A percentile compares a stretch with the other conserved stretches of the same genome.
phyloP scores from a whole-genome alignment of 2,113 vertebrate genomes.

The Egretta garzetta region DNA sequence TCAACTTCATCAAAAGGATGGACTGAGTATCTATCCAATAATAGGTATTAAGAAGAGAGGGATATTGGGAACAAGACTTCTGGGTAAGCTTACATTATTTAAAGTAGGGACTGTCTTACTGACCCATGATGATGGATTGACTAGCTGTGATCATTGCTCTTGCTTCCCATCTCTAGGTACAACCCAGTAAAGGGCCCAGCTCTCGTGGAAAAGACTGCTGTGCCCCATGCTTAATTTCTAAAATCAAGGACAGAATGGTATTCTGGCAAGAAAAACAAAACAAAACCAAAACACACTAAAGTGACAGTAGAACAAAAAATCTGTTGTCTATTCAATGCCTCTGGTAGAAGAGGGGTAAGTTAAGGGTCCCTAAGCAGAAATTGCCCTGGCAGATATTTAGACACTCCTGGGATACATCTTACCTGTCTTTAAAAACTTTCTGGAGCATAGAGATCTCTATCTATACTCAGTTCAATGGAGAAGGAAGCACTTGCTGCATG shows the following conservation, averaged over 20 bases:
- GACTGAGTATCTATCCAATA: neutral
- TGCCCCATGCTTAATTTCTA: neutral
- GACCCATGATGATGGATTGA: neutral
- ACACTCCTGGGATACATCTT: neutral
- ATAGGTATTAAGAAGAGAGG: neutral
- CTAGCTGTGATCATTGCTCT: neutral
- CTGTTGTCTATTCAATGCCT: neutral
- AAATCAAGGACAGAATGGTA: neutral
- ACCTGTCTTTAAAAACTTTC: neutral
- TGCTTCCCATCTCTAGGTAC: neutral
- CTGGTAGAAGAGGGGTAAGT: neutral
- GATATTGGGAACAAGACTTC: neutral
- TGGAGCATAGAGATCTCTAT: neutral
- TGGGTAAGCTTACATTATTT: neutral
- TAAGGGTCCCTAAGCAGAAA: neutral
- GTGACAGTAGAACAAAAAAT: neutral
- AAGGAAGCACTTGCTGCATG: neutral
- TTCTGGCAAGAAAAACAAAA: neutral
- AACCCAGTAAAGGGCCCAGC: neutral
- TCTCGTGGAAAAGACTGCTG: neutral
- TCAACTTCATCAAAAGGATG: neutral
- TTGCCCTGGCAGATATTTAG: neutral
- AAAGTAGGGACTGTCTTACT: neutral
- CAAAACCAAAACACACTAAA: neutral
- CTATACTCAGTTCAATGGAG: neutral